Base-by-base conservation (phyloP, 2,113 vertebrate genomes). In the Sula dactylatra region DNA sequence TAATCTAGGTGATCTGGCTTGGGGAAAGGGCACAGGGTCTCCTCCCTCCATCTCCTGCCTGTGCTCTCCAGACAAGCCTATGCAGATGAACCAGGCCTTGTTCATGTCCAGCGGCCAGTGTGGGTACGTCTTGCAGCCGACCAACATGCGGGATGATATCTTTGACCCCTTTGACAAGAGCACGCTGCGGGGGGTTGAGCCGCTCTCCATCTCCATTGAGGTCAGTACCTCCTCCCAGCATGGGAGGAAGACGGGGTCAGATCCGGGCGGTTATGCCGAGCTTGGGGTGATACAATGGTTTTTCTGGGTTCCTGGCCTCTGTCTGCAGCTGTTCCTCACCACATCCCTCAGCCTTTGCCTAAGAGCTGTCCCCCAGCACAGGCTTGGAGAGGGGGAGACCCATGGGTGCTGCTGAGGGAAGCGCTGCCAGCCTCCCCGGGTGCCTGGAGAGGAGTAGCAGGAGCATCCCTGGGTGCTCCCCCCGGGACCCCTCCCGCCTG, bases 71-170 rank as follows among this genome's bases (percentile, higher is more conserved):
- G 99, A 99, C 94, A 99, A 99, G 93, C 99, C 99, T 86, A 99
- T 99, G 99, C 99, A 99, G 98, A 99, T 99, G 99, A 99, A 99
- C 97, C 99, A 99, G 98, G 99, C 99, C 42, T 97, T 99, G 81
- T 99, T 99, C 98, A 98, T 99, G 99, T 97, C 99, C 38, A 99
- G 98, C 3, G 99, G 99, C 21, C 98, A 98, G 88, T 99, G 99
- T 9, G 99, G 99, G 52, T 99, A 99, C 1, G 99, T 99, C 90
- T 98, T 99, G 87, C 99, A 99, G 97, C 99, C 99, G 0, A 26
- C 98, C 88, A 98, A 99, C 97, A 99, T 99, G 99, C 98, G 99
- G 59, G 99, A 99, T 0, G 99, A 99, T 59, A 93, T 49, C 98
- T 99, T 99, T 7, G 99, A 99, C 96, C 99, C 99, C 31, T 99